These are phyloP conservation scores for Festucalex cinctus DNA, from an alignment of 2,113 vertebrate genomes.

Conservation along the genomic window DNA sequence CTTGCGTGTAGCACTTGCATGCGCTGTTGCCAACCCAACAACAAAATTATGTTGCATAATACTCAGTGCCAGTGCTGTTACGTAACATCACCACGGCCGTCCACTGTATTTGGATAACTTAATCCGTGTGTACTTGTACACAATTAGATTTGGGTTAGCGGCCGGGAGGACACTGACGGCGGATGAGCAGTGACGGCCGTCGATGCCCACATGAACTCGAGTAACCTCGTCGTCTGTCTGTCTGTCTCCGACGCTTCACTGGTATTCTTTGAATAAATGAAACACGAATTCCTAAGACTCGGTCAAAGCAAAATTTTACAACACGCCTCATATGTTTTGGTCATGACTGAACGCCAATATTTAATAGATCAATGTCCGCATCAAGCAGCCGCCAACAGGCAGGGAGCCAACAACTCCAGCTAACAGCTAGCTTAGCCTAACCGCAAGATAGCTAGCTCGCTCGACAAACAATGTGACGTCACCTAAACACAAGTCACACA, in stretches of 20 bases:
- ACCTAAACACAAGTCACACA: background rate
- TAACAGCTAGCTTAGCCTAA: conserved; percentile 41
- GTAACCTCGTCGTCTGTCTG: conserved; percentile 59
- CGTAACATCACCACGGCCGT: conserved; percentile 29
- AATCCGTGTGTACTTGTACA: background rate
- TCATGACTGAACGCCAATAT: background rate
- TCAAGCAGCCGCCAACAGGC: conserved; percentile 34
- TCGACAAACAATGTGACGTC: conserved; percentile 15
- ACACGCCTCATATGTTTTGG: background rate
- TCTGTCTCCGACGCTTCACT: conserved; percentile 28
- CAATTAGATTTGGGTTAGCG: background rate
- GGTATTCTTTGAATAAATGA: background rate
- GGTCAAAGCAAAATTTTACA: background rate
- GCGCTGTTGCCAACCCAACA: background rate
- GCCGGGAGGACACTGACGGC: background rate
- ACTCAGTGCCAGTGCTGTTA: conserved; percentile 35
- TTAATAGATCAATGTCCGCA: conserved; percentile 12
- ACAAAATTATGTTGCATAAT: conserved; percentile 45
- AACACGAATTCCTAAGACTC: background rate
- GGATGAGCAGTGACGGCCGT: conserved; percentile 41
- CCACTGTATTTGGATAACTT: conserved; percentile 1
- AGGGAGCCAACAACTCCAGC: conserved; percentile 37
- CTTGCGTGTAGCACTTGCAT: background rate
- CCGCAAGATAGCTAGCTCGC: conserved; percentile 15
- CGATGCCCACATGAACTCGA: conserved; percentile 61